Percentiles rank a stretch among this genome's conserved stretches.
These are phyloP conservation scores for Tachina fera DNA, from an alignment of 2,888 invertebrate genomes.

Conservation along the genomic window DNA sequence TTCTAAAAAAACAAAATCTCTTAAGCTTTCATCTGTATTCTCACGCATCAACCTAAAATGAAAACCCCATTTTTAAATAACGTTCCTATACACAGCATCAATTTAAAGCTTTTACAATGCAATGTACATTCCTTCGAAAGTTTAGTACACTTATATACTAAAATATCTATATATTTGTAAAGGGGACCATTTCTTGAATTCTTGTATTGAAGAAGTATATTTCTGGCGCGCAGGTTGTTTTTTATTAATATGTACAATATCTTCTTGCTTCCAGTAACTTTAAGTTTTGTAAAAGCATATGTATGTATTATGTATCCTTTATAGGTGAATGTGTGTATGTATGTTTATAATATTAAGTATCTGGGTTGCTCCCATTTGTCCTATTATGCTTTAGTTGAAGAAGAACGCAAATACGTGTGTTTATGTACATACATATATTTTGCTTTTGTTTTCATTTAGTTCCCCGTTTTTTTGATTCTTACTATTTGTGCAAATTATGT, in stretches of 20 bases:
- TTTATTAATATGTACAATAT: slow-evolving; percentile 45
- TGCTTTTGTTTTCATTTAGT: slow-evolving; percentile 58
- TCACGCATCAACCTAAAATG: not conserved
- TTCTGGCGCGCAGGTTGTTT: slow-evolving; percentile 69
- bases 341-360: slow-evolving; percentile 26
- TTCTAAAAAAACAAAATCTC: not conserved
- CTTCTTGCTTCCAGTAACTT: slow-evolving; percentile 5
- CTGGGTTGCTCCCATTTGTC: slow-evolving; percentile 72
- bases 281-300: slow-evolving; percentile 8
- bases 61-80: slow-evolving; percentile 21
- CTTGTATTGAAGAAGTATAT: slow-evolving; percentile 11
- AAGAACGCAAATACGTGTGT: slow-evolving; percentile 3
- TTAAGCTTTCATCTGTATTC: not conserved
- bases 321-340: not conserved
- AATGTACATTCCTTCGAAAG: not conserved
- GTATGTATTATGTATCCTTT: slow-evolving; percentile 28
- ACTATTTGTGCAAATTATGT: too few relatives aligned
- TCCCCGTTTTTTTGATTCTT: slow-evolving; percentile 6
- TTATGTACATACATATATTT: slow-evolving; percentile 55
- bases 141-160: slow-evolving; percentile 27
- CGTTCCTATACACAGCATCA: slow-evolving; percentile 34
- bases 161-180: slow-evolving; percentile 40
- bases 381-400: slow-evolving; percentile 56
- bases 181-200: slow-evolving; percentile 19
- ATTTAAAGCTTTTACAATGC: slow-evolving; percentile 33